A percentile compares a stretch with the other conserved stretches of the same genome.
These are phyloP conservation scores for Delphinus delphis DNA, from an alignment of 2,113 vertebrate genomes.

Conservation along the genomic window DNA sequence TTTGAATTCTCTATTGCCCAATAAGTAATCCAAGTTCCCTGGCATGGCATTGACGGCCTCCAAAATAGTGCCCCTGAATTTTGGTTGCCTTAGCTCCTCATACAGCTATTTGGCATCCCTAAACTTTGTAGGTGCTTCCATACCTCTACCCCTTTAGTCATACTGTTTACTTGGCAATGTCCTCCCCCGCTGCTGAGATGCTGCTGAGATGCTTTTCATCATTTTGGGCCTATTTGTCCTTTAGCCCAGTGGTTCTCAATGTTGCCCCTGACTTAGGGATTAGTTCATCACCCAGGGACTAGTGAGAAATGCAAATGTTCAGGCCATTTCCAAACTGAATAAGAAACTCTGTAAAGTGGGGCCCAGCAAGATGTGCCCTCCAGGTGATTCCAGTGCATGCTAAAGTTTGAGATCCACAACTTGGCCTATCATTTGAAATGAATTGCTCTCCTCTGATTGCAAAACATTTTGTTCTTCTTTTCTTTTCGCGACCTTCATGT, in stretches of 20 bases:
- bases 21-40: neutral
- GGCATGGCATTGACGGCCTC: neutral
- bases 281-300: neutral
- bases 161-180: neutral
- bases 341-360: neutral
- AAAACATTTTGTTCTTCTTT: neutral
- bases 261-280: neutral
- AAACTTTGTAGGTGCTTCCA: neutral
- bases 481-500: neutral
- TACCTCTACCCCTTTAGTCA: neutral
- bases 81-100: neutral
- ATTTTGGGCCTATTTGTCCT: neutral
- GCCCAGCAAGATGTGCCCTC: neutral
- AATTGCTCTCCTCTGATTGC: neutral
- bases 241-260: neutral
- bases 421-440: neutral
- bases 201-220: neutral
- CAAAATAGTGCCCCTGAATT: neutral
- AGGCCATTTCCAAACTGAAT: neutral
- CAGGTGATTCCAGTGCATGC: neutral
- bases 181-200: neutral
- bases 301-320: neutral
- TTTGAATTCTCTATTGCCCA: neutral
- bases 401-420: neutral
- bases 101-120: neutral